Percentiles rank a stretch among this genome's conserved stretches.
Evolutionary conservation across 2,888 invertebrate genomes (phyloP).

Genomic region (Lasioglossum pauxillum): DNA sequence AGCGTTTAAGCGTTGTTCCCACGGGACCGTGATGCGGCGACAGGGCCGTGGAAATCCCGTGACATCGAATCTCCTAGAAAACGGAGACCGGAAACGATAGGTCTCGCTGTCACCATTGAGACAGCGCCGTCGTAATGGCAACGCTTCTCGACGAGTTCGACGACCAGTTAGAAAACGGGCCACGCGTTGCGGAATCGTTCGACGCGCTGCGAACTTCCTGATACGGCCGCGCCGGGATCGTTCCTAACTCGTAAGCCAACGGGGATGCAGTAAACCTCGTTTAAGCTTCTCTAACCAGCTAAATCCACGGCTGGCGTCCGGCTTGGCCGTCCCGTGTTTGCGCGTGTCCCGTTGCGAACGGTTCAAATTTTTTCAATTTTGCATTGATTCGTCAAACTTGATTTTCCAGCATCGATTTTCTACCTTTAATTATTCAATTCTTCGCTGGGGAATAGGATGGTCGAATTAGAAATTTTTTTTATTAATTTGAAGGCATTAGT

Average conservation of each 20-base stretch:
- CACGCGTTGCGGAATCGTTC: background rate
- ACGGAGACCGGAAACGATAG: background rate
- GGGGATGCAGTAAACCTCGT: constrained; percentile 34
- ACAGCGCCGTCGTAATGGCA: background rate
- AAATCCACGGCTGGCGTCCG: constrained; percentile 39
- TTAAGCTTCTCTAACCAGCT: constrained; percentile 41
- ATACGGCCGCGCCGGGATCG: constrained; percentile 8
- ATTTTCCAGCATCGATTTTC: no score
- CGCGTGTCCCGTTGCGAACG: background rate
- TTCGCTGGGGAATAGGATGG: no score
- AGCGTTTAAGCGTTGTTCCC: background rate
- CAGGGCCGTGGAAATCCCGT: background rate
- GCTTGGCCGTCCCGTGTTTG: constrained; percentile 16
- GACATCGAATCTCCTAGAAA: background rate
- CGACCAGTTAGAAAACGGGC: background rate
- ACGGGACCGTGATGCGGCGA: background rate
- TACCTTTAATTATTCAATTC: no score
- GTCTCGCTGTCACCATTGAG: background rate
- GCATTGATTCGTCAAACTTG: no score
- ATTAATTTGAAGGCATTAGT: no score
- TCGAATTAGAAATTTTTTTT: no score
- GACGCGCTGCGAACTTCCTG: background rate
- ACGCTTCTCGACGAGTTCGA: background rate
- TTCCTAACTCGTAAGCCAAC: constrained; percentile 20
- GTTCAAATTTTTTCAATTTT: background rate